Conservation (phyloP, 2,797 vertebrate genomes). For the Mallotus villosus region DNA sequence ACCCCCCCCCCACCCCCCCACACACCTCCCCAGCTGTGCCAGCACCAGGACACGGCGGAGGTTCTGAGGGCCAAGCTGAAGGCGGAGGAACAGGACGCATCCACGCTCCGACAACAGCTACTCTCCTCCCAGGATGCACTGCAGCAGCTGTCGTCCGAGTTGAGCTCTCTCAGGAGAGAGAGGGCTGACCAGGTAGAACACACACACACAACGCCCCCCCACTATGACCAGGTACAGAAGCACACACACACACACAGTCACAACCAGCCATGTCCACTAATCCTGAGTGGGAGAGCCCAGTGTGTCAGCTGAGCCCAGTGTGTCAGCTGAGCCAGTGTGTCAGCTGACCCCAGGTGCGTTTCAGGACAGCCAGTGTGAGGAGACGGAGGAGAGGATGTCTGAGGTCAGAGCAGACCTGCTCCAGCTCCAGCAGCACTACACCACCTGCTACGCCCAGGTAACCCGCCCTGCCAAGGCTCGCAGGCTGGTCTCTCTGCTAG, state of each 20-base stretch:
- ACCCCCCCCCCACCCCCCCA: background rate
- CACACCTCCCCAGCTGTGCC: conserved; percentile 30
- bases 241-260: no score
- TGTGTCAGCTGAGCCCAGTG: background rate
- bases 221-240: background rate
- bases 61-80: conserved; percentile 27
- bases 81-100: conserved; percentile 24
- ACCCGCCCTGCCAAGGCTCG: background rate
- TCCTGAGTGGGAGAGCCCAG: no score
- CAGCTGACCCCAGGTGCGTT: background rate
- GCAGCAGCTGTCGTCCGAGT: conserved; percentile 37
- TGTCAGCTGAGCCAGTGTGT: background rate
- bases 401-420: conserved; percentile 39
- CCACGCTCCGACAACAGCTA: conserved; percentile 42
- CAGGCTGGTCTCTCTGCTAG: background rate
- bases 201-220: background rate
- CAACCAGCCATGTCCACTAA: no score
- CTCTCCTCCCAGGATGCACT: conserved; percentile 44
- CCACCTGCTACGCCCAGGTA: conserved; percentile 52
- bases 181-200: conserved; percentile 31
- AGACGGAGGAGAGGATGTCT: conserved; percentile 21
- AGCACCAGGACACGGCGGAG: conserved; percentile 34
- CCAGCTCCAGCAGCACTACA: conserved; percentile 42
- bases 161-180: conserved; percentile 29
- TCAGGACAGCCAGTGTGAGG: conserved; percentile 26